A percentile compares a stretch with the other conserved stretches of the same genome.
phyloP scores from a whole-genome alignment of 2,888 invertebrate species.

The Agrotis exclamationis region DNA sequence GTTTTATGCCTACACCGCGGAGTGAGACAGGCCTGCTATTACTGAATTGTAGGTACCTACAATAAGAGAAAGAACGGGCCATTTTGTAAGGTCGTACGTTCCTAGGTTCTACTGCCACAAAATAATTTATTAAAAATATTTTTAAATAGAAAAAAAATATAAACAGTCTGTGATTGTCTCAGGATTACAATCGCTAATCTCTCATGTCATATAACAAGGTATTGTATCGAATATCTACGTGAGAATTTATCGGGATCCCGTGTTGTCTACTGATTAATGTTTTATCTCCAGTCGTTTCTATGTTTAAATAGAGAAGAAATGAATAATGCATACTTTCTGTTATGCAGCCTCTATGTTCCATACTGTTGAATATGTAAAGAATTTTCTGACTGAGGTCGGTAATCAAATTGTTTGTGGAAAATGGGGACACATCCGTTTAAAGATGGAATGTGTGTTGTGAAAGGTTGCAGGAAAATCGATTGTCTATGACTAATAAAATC shows the following conservation, averaged over 20 bases:
- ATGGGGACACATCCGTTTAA: no score
- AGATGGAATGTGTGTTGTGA: background rate
- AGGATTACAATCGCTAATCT: slow-evolving; percentile 40
- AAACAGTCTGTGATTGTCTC: background rate
- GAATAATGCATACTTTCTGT: slow-evolving; percentile 37
- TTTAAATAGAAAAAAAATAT: background rate
- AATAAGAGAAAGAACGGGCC: background rate
- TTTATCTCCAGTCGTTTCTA: slow-evolving; percentile 59
- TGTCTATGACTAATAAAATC: no score
- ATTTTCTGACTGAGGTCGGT: background rate
- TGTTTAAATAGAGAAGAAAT: slow-evolving; percentile 25
- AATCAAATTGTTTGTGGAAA: background rate
- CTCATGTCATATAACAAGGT: slow-evolving; percentile 34
- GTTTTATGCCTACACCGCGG: no score
- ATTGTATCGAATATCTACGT: slow-evolving; percentile 48
- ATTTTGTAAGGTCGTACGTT: background rate
- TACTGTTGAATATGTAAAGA: background rate
- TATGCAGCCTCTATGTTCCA: background rate
- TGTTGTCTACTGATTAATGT: slow-evolving; percentile 54
- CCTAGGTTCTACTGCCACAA: background rate
- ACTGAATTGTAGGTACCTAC: no score
- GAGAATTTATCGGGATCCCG: slow-evolving; percentile 51
- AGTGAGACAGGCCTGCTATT: no score
- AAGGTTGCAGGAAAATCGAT: no score
- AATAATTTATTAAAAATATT: background rate